phyloP scores from a whole-genome alignment of 2,797 vertebrate species.

The Austrolebias charrua region DNA sequence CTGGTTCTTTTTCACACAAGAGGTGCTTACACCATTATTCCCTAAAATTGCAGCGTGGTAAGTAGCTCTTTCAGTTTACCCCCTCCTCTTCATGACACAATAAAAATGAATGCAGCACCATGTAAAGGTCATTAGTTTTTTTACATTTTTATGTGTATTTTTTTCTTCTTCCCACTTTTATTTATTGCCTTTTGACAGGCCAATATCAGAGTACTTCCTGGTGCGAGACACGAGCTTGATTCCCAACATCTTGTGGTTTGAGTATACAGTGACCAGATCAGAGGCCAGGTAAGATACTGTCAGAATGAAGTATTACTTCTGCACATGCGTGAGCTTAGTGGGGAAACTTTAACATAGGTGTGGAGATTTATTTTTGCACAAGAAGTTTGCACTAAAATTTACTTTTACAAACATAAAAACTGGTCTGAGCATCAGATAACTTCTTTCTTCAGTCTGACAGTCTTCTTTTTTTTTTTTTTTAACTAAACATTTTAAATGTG shows the following conservation, averaged over 20 bases:
- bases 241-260: conserved; percentile 99
- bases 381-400: no score
- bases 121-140: no score
- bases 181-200: conserved; percentile 77
- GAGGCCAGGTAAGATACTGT: conserved; percentile 88
- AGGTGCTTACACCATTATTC: conserved; percentile 95
- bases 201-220: conserved; percentile 97
- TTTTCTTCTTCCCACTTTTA: background rate
- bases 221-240: conserved; percentile 98
- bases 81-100: conserved; percentile 22
- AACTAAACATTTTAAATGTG: no score
- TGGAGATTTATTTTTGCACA: no score
- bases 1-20: conserved; percentile 98
- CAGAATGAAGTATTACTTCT: background rate
- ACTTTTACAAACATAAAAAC: no score
- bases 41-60: conserved; percentile 98
- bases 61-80: conserved; percentile 58
- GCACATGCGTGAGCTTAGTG: background rate
- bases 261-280: conserved; percentile 98
- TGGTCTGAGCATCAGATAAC: no score
- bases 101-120: no score
- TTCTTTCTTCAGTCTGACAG: no score
- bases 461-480: no score
- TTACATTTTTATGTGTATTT: no score
- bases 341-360: no score